phyloP scores from a whole-genome alignment of 2,797 vertebrate genomes.

The Anabas testudineus region DNA sequence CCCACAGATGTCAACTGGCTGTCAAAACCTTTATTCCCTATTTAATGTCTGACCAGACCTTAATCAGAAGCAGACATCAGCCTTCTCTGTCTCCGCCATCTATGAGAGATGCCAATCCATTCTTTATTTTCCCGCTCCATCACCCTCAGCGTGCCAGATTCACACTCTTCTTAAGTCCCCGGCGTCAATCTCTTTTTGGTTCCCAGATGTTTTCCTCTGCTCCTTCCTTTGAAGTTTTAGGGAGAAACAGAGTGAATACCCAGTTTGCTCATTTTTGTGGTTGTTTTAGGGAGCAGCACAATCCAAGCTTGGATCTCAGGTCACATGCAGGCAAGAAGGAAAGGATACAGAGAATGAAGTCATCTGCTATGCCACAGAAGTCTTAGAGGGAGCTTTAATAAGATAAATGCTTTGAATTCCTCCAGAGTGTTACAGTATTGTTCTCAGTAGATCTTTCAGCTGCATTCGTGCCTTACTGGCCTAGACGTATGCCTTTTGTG shows the following conservation, averaged over 20 bases:
- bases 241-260: slow-evolving; percentile 52
- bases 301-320: slow-evolving; percentile 46
- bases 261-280: slow-evolving; percentile 55
- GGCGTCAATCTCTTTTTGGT: slow-evolving; percentile 69
- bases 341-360: slow-evolving; percentile 53
- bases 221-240: slow-evolving; percentile 73
- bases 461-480: slow-evolving; percentile 48
- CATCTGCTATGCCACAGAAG: slow-evolving; percentile 59
- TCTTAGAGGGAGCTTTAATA: slow-evolving; percentile 65
- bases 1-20: slow-evolving; percentile 60
- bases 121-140: slow-evolving; percentile 56
- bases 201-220: slow-evolving; percentile 77
- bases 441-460: slow-evolving; percentile 58
- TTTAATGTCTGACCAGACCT: slow-evolving; percentile 61
- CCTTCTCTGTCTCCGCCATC: slow-evolving; percentile 62
- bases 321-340: slow-evolving; percentile 66
- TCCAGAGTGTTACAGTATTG: slow-evolving; percentile 59
- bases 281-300: slow-evolving; percentile 51
- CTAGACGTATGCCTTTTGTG: slow-evolving; percentile 22
- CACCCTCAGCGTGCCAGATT: slow-evolving; percentile 58
- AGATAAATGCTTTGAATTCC: slow-evolving; percentile 74
- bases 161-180: slow-evolving; percentile 54
- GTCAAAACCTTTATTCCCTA: slow-evolving; percentile 49
- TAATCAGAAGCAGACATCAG: slow-evolving; percentile 80
- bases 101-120: slow-evolving; percentile 66